Evolutionary conservation across 2,888 invertebrate species (phyloP).

Genomic region (Pristionchus entomophagus): DNA sequence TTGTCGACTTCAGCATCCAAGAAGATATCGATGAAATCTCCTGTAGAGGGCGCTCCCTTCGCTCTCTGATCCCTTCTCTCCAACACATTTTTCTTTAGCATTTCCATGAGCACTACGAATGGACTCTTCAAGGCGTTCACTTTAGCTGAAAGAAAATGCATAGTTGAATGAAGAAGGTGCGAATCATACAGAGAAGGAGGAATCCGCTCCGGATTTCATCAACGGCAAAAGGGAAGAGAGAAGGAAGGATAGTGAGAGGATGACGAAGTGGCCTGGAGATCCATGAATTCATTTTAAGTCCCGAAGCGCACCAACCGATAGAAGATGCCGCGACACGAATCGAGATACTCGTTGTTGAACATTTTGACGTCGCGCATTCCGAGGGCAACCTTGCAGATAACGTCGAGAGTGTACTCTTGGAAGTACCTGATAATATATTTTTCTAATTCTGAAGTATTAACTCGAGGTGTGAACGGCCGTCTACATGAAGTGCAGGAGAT

Average conservation of each 20-base stretch:
- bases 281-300: not conserved
- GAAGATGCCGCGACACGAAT: constrained; percentile 24
- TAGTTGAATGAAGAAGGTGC: too few relatives aligned
- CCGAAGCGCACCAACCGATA: not conserved
- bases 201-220: not conserved
- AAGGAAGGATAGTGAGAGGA: not conserved
- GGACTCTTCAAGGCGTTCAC: too few relatives aligned
- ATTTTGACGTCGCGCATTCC: constrained; percentile 55
- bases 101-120: not conserved
- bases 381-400: constrained; percentile 61
- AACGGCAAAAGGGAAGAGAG: not conserved
- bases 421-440: constrained; percentile 49
- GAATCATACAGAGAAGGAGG: not conserved
- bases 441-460: not conserved
- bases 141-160: not conserved
- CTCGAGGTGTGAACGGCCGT: too few relatives aligned
- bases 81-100: not conserved
- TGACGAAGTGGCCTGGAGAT: constrained; percentile 50
- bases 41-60: not conserved
- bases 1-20: constrained; percentile 60
- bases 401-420: constrained; percentile 63
- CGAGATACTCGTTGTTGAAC: constrained; percentile 53
- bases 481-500: not conserved
- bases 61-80: not conserved
- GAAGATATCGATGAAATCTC: constrained; percentile 74